A percentile compares a stretch with the other conserved stretches of the same genome.
These are phyloP conservation scores for Pachyuromys duprasi DNA, from an alignment of 2,797 vertebrate species.

Conservation along the genomic window DNA sequence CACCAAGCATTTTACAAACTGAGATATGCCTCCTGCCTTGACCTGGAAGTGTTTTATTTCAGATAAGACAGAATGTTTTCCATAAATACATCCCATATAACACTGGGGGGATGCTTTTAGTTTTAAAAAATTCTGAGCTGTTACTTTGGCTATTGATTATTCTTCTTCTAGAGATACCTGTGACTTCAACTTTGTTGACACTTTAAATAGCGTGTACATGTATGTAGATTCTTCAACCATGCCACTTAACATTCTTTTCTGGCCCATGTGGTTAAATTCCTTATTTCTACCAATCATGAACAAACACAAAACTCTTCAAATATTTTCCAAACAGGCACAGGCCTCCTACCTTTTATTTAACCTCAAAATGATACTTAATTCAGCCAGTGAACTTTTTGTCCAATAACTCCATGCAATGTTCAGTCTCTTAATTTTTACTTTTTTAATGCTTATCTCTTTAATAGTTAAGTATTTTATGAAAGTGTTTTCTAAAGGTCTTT, in stretches of 20 bases:
- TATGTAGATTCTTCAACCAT: not conserved
- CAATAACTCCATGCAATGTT: too few relatives aligned
- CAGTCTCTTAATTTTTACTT: not conserved
- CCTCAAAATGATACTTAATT: not conserved
- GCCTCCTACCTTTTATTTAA: not conserved
- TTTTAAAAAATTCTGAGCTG: not conserved
- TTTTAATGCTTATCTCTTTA: not conserved
- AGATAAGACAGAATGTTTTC: not conserved
- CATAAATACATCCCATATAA: not conserved
- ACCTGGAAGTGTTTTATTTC: not conserved
- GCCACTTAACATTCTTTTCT: not conserved
- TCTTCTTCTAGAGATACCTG: not conserved
- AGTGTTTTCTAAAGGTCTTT: not conserved
- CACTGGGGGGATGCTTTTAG: not conserved
- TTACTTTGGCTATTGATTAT: not conserved
- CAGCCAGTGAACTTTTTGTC: not conserved
- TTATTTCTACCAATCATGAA: not conserved
- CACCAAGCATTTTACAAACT: not conserved
- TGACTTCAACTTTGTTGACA: not conserved
- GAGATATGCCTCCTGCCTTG: not conserved
- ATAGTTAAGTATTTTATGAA: not conserved
- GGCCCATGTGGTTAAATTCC: not conserved
- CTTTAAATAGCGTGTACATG: not conserved
- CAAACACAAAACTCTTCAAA: not conserved
- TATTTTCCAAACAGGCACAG: not conserved